Percentiles rank a stretch among this genome's conserved stretches.
Conservation (phyloP, 1,140 invertebrate species). For the Zaprionus taronus region DNA sequence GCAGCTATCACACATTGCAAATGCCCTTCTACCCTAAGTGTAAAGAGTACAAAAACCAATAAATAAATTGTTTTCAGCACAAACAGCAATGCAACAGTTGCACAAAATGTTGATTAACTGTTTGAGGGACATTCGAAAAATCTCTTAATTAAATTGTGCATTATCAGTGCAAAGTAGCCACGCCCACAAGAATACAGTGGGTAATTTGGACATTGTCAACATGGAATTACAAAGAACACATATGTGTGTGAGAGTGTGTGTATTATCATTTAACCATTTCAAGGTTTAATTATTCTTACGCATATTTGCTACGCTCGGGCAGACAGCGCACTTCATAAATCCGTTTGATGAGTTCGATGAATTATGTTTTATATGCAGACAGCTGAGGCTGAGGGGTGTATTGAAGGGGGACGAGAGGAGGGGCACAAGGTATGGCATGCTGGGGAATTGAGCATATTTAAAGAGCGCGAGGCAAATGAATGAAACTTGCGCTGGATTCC, state of each 20-base stretch:
- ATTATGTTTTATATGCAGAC: slow-evolving; percentile 59
- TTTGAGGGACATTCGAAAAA: not conserved
- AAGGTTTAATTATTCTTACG: slow-evolving; percentile 48
- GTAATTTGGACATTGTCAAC: not conserved
- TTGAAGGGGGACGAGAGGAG: not conserved
- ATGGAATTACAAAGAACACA: slow-evolving; percentile 3
- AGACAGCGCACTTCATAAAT: slow-evolving; percentile 62
- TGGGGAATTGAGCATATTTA: slow-evolving; percentile 66
- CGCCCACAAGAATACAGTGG: slow-evolving; percentile 1
- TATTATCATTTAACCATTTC: slow-evolving; percentile 32
- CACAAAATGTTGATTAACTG: not conserved
- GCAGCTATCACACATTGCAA: no score
- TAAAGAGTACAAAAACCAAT: not conserved
- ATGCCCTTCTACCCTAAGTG: no score
- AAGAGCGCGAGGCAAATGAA: slow-evolving; percentile 73
- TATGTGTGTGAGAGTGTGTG: not conserved
- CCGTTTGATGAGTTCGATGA: slow-evolving; percentile 76
- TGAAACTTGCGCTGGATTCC: slow-evolving; percentile 70
- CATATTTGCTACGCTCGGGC: slow-evolving; percentile 28
- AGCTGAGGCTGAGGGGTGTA: not conserved
- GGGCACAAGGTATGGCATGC: not conserved
- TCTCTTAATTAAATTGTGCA: not conserved
- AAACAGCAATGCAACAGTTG: not conserved
- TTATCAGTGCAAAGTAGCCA: not conserved
- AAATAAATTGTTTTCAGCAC: not conserved